These are phyloP conservation scores for Oreotragus oreotragus DNA, from an alignment of 2,113 vertebrate species.

Conservation along the genomic window DNA sequence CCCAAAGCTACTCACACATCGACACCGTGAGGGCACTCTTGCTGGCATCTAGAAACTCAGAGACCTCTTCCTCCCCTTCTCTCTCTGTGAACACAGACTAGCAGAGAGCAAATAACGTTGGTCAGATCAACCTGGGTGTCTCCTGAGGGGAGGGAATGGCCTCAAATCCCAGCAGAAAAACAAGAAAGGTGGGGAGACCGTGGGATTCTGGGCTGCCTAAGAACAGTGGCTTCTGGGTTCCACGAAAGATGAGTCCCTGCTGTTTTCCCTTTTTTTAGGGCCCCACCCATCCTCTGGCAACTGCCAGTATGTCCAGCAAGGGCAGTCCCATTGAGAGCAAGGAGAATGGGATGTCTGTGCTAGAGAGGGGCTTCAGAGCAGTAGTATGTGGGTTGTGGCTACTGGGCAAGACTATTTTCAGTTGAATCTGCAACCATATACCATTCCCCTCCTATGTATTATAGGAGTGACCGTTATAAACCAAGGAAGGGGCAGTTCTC, in stretches of 20 bases:
- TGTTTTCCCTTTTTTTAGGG: not conserved
- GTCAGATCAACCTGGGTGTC: not conserved
- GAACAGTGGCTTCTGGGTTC: too few relatives aligned
- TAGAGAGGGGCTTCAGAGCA: not conserved
- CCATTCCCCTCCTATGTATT: not conserved
- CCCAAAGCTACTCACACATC: not conserved
- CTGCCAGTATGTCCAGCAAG: fast-evolving
- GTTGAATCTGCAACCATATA: not conserved
- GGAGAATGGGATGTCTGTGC: not conserved
- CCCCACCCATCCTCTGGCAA: not conserved
- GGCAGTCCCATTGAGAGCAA: not conserved
- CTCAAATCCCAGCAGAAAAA: not conserved
- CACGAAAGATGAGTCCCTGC: not conserved
- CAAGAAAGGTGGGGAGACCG: not conserved
- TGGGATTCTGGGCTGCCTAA: not conserved
- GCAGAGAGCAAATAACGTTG: not conserved
- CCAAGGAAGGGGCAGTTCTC: not conserved
- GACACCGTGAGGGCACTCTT: not conserved
- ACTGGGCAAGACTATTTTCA: not conserved
- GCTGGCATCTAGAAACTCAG: not conserved
- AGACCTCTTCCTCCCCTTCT: not conserved
- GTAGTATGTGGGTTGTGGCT: not conserved
- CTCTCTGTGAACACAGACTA: not conserved
- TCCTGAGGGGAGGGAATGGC: fast-evolving
- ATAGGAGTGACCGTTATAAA: not conserved